Evolutionary conservation across 2,888 invertebrate genomes (phyloP).

Genomic region (Lapara coniferarum): DNA sequence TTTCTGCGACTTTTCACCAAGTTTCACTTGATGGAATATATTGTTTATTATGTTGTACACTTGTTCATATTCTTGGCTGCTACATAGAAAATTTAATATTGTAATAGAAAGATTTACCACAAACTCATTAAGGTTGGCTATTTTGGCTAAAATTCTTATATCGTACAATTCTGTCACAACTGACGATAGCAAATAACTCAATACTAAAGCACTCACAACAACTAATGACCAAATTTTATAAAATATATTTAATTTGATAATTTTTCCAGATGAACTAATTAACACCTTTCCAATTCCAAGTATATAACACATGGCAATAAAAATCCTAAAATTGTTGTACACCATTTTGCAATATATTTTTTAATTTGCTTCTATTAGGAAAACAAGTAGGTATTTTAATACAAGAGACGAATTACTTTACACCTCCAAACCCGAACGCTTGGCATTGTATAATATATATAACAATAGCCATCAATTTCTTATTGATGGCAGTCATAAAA

Average conservation of each 20-base stretch:
- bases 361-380: not conserved
- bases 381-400: not conserved
- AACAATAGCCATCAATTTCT: not conserved
- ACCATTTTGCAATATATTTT: constrained; percentile 2
- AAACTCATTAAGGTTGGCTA: constrained; percentile 7
- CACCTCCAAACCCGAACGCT: not conserved
- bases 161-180: constrained; percentile 4
- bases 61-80: not conserved
- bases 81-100: not conserved
- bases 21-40: constrained; percentile 1
- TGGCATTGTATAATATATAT: not conserved
- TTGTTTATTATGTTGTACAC: constrained; percentile 1
- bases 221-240: constrained; percentile 16
- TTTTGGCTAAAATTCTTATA: constrained; percentile 21
- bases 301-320: constrained; percentile 16
- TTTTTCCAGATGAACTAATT: not conserved
- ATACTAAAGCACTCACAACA: not conserved
- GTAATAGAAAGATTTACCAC: constrained; percentile 15
- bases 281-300: constrained; percentile 30
- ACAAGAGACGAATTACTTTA: not conserved
- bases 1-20: constrained; percentile 3
- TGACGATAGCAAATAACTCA: not conserved
- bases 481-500: not conserved
- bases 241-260: not conserved
- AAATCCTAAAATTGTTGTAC: constrained; percentile 8